phyloP scores from a whole-genome alignment of 2,888 invertebrate species.

The Xestia sexstrigata region DNA sequence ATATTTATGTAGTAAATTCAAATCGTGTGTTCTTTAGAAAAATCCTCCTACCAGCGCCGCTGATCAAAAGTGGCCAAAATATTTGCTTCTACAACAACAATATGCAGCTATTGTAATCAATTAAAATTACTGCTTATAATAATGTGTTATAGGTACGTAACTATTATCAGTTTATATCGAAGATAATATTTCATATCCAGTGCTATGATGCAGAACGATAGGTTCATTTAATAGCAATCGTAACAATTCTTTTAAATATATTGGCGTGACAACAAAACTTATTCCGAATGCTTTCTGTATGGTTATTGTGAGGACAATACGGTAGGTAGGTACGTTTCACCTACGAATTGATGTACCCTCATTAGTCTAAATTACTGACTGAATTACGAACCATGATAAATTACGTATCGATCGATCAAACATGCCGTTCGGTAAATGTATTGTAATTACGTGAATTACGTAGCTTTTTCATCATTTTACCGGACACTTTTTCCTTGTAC shows the following conservation, averaged over 20 bases:
- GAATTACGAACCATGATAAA: slow-evolving; percentile 52
- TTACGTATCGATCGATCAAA: slow-evolving; percentile 53
- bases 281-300: slow-evolving; percentile 17
- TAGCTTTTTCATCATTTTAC: slow-evolving; percentile 22
- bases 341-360: slow-evolving; percentile 38
- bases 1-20: neutral
- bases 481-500: slow-evolving; percentile 41
- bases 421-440: slow-evolving; percentile 30
- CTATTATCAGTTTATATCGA: slow-evolving; percentile 46
- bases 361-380: slow-evolving; percentile 51
- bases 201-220: slow-evolving; percentile 59
- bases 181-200: slow-evolving; percentile 64
- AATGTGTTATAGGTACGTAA: slow-evolving; percentile 2
- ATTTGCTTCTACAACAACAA: neutral
- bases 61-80: neutral
- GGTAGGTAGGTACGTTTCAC: slow-evolving; percentile 19
- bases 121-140: slow-evolving; percentile 8
- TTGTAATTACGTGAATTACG: slow-evolving; percentile 27
- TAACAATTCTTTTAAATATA: slow-evolving; percentile 26
- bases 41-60: neutral
- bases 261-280: slow-evolving; percentile 21
- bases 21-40: neutral
- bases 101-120: slow-evolving; percentile 15
- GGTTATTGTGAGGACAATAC: slow-evolving; percentile 21
- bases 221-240: slow-evolving; percentile 25